These are phyloP conservation scores for Xestia c-nigrum DNA, from an alignment of 2,888 invertebrate species.

Conservation along the genomic window DNA sequence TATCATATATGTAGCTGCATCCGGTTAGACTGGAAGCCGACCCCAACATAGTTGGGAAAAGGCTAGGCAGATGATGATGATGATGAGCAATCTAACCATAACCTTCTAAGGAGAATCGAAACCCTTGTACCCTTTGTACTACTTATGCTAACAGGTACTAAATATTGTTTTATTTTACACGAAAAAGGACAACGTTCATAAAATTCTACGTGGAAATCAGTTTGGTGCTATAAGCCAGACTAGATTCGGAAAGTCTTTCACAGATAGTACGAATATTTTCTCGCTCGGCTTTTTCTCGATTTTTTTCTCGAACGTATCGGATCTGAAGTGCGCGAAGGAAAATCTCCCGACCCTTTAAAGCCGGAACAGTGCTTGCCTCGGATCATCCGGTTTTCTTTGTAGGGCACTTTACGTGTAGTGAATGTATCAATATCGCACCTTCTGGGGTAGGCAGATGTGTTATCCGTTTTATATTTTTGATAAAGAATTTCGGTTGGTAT, in stretches of 20 bases:
- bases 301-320: constrained; percentile 44
- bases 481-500: not conserved
- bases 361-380: constrained; percentile 42
- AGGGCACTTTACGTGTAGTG: constrained; percentile 47
- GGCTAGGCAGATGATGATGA: too few relatives aligned
- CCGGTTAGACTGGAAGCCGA: too few relatives aligned
- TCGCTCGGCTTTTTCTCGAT: constrained; percentile 18
- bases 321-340: constrained; percentile 48
- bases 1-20: too few relatives aligned
- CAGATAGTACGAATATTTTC: constrained; percentile 19
- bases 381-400: constrained; percentile 57
- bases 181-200: not conserved
- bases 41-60: too few relatives aligned
- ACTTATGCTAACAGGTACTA: not conserved
- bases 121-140: too few relatives aligned
- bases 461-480: constrained; percentile 27
- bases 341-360: constrained; percentile 50
- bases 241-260: constrained; percentile 11
- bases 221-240: constrained; percentile 8
- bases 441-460: constrained; percentile 15
- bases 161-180: not conserved
- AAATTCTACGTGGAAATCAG: constrained; percentile 9
- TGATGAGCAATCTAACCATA: too few relatives aligned
- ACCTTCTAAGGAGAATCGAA: too few relatives aligned
- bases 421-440: constrained; percentile 25